Percentiles rank a stretch among this genome's conserved stretches.
phyloP scores from a whole-genome alignment of 2,113 vertebrate species.

The Psilopogon haemacephalus region DNA sequence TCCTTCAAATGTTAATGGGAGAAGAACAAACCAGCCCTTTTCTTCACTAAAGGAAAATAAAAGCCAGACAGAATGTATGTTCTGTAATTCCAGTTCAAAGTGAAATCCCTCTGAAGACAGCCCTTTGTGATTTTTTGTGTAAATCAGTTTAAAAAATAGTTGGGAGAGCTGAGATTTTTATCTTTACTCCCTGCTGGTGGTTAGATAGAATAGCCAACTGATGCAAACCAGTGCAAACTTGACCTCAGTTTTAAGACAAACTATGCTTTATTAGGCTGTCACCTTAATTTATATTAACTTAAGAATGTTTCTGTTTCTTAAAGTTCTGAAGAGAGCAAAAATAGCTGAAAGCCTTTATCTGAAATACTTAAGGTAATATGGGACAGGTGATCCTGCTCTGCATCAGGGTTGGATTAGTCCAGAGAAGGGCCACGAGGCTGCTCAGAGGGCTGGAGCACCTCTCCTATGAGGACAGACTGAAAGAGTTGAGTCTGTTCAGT shows the following conservation, averaged over 20 bases:
- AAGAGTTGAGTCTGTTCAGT: too few relatives aligned
- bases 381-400: too few relatives aligned
- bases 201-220: background rate
- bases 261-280: background rate
- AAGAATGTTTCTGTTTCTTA: background rate
- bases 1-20: background rate
- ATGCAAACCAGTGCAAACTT: background rate
- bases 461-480: too few relatives aligned
- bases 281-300: background rate
- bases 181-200: background rate
- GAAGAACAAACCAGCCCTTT: background rate
- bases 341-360: background rate
- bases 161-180: background rate
- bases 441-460: too few relatives aligned
- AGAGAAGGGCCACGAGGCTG: too few relatives aligned
- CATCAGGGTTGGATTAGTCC: too few relatives aligned
- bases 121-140: background rate
- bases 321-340: background rate
- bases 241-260: background rate
- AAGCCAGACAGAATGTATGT: background rate
- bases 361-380: background rate
- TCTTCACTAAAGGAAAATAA: background rate
- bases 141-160: background rate
- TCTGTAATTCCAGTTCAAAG: slow-evolving; percentile 3
- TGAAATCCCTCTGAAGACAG: slow-evolving; percentile 6